Evolutionary conservation across 2,797 vertebrate genomes (phyloP).

Genomic region (Telmatherina bonti): DNA sequence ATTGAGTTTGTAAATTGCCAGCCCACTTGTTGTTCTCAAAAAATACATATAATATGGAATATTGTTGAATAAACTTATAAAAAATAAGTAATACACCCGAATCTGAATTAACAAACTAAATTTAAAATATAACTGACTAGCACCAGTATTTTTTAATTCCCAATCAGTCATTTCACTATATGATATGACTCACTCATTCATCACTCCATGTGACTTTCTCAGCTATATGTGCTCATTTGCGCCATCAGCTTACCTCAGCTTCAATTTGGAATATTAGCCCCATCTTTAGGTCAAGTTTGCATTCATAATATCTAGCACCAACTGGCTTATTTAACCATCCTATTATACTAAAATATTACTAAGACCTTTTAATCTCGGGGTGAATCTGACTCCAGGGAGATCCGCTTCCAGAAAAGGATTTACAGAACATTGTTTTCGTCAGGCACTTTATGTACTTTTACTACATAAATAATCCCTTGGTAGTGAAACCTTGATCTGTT

Average conservation of each 20-base stretch:
- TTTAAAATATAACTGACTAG: background rate
- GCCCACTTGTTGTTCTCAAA: background rate
- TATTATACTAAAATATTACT: no score
- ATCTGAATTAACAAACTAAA: background rate
- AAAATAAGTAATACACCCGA: background rate
- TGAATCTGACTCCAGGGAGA: no score
- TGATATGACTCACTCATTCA: no score
- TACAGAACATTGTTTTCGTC: no score
- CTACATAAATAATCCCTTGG: no score
- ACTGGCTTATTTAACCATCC: no score
- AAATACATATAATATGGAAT: background rate
- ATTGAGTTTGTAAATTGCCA: background rate
- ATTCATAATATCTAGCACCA: background rate
- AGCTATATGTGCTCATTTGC: background rate
- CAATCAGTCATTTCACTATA: background rate
- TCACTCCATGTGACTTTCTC: no score
- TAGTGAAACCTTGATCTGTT: no score
- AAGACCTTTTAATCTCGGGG: no score
- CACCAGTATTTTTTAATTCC: background rate
- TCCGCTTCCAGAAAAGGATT: no score
- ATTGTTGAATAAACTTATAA: background rate
- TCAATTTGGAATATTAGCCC: conserved; percentile 28
- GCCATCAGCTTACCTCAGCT: background rate
- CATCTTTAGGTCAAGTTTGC: conserved; percentile 37
- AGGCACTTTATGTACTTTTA: no score